A percentile compares a stretch with the other conserved stretches of the same genome.
Conservation (phyloP, 2,888 invertebrate species). For the Caenorhabditis sp. region DNA sequence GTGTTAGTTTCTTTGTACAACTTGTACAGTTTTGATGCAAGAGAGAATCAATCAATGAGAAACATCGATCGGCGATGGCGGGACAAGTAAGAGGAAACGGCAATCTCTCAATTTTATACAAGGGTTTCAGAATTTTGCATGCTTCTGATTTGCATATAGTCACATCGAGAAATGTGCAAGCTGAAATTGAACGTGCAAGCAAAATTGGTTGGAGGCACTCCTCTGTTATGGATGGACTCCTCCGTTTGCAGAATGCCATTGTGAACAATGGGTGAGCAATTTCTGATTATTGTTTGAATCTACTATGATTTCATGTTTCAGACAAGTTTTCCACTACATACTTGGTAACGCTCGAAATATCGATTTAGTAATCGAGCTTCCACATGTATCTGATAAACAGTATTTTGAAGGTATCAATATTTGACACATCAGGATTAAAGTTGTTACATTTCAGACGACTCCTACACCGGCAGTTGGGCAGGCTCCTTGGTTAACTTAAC, state of each 20-base stretch:
- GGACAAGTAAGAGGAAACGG: neutral
- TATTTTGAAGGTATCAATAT: neutral
- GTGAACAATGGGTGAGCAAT: neutral
- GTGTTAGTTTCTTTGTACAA: constrained; percentile 6
- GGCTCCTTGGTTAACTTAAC: too few species aligned
- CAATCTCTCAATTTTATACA: neutral
- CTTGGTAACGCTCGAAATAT: neutral
- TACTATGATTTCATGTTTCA: neutral
- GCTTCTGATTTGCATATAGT: neutral
- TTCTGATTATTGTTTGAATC: neutral
- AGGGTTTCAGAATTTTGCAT: neutral
- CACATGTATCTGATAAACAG: neutral
- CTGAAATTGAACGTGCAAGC: neutral
- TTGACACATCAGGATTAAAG: neutral
- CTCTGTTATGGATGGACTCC: neutral
- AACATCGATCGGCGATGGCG: neutral
- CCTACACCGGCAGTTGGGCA: neutral
- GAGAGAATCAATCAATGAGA: neutral
- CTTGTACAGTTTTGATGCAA: neutral
- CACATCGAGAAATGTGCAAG: neutral
- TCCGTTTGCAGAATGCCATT: neutral
- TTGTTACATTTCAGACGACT: neutral
- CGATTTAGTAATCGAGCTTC: neutral
- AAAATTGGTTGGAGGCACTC: neutral
- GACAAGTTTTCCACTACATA: neutral